phyloP scores from a whole-genome alignment of 2,888 invertebrate species.

The Frankliniella fusca region DNA sequence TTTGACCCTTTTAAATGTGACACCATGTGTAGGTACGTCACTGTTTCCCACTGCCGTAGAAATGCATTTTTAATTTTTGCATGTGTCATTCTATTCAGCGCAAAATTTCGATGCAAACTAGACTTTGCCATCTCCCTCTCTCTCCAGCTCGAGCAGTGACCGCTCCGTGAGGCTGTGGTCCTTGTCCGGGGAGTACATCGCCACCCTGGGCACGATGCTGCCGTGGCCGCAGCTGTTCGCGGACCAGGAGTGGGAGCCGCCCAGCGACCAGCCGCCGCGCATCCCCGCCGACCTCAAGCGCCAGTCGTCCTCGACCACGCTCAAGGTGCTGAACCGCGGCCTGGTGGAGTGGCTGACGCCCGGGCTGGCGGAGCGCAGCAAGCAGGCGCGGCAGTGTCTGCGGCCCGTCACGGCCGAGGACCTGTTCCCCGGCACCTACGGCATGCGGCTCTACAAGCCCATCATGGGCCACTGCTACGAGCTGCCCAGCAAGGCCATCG shows the following conservation, averaged over 20 bases:
- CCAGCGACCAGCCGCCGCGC: slow-evolving; percentile 50
- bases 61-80: too few relatives aligned
- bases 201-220: slow-evolving; percentile 63
- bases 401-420: not conserved
- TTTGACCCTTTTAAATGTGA: too few relatives aligned
- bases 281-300: slow-evolving; percentile 71
- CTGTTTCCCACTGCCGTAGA: too few relatives aligned
- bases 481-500: slow-evolving; percentile 6
- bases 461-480: slow-evolving; percentile 10
- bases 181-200: slow-evolving; percentile 55
- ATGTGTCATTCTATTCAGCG: too few relatives aligned
- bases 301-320: slow-evolving; percentile 70
- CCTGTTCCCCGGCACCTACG: slow-evolving; percentile 14
- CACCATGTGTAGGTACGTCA: too few relatives aligned
- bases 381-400: not conserved
- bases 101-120: too few relatives aligned
- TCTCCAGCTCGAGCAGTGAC: slow-evolving; percentile 61
- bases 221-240: slow-evolving; percentile 55
- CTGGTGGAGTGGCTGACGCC: not conserved
- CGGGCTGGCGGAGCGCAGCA: slow-evolving; percentile 17
- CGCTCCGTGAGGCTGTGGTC: slow-evolving; percentile 72
- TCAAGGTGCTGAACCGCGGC: slow-evolving; percentile 55
- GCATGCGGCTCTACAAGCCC: not conserved
- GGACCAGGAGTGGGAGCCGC: slow-evolving; percentile 47
- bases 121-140: slow-evolving; percentile 3